Base-by-base conservation (phyloP, 2,888 invertebrate genomes). In the Teinopalpus imperialis region DNA sequence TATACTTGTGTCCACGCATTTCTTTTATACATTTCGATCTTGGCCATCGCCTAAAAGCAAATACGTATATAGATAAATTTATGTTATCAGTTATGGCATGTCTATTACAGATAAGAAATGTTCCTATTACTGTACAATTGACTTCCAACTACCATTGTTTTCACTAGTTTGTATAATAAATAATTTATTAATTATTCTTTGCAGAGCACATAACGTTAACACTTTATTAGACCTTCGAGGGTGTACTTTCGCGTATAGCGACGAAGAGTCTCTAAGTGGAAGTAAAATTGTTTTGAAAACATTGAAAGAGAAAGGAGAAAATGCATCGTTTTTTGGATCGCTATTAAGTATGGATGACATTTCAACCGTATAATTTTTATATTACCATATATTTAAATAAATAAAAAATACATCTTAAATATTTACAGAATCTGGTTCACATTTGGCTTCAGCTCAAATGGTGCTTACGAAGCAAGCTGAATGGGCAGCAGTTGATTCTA, bases 401-500 rank as follows among this genome's bases (percentile, higher is more conserved):
- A n/a, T n/a, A n/a, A n/a, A n/a, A n/a, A n/a, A n/a, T n/a, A n/a
- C n/a, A n/a, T n/a, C n/a, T n/a, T n/a, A n/a, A n/a, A n/a, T 16
- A 3, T 13, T 56, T 56, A 20, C 70, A 91, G 90, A 72, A 66
- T 90, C 91, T 63, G 91, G 91, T 34, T 91, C 91, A 35, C 92
- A 93, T 70, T 74, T 91, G 57, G 85, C 90, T 14, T 91, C 92
- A 12, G 90, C 92, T 43, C 88, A 91, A 68, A 91, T 91, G 90
- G 91, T 93, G 10, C 63, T 91, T 48, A 81, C 90, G 23, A 90
- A 91, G 61, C 90, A 90, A 65, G 91, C 90, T 5, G 92, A 92
- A 48, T 91, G 90, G 70, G 91, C 92, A n/a, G 90, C 92, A 21
- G 90, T 93, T 31, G 92, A 92, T 67, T 91, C 92, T 8, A 90